These are phyloP conservation scores for Amphiduros pacificus DNA, from an alignment of 2,888 invertebrate species.

Conservation along the genomic window DNA sequence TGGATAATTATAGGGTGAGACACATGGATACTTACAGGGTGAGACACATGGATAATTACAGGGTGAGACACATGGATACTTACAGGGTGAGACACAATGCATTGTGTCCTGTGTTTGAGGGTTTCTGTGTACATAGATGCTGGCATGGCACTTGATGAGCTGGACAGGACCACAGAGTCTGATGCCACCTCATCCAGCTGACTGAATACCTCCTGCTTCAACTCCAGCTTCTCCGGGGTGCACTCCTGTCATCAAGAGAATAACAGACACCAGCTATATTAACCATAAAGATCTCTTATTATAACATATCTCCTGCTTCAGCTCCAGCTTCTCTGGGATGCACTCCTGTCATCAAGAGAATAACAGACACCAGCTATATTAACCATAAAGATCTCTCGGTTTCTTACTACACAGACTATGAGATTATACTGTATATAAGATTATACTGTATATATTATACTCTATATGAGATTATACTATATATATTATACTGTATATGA, in stretches of 20 bases:
- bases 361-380: neutral
- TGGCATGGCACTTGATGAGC: conserved; percentile 89
- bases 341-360: conserved; percentile 9
- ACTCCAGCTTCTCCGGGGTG: conserved; percentile 83
- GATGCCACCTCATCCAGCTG: conserved; percentile 72
- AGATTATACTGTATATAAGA: too few species aligned
- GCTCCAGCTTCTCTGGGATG: conserved; percentile 83
- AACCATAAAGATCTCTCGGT: neutral
- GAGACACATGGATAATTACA: too few species aligned
- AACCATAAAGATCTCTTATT: neutral
- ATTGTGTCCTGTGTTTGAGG: conserved; percentile 69
- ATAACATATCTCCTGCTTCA: conserved; percentile 73
- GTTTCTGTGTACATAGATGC: conserved; percentile 84
- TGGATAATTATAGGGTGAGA: too few species aligned
- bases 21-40: too few species aligned
- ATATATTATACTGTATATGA: too few species aligned
- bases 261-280: neutral
- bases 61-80: too few species aligned
- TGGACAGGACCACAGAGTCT: conserved; percentile 70
- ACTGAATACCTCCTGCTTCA: conserved; percentile 79
- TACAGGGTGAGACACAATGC: conserved; percentile 74
- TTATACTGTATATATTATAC: too few species aligned
- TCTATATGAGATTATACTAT: too few species aligned
- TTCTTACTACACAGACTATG: too few species aligned
- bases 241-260: conserved; percentile 9